Conservation (phyloP, 2,113 vertebrate genomes). For the Sander lucioperca region DNA sequence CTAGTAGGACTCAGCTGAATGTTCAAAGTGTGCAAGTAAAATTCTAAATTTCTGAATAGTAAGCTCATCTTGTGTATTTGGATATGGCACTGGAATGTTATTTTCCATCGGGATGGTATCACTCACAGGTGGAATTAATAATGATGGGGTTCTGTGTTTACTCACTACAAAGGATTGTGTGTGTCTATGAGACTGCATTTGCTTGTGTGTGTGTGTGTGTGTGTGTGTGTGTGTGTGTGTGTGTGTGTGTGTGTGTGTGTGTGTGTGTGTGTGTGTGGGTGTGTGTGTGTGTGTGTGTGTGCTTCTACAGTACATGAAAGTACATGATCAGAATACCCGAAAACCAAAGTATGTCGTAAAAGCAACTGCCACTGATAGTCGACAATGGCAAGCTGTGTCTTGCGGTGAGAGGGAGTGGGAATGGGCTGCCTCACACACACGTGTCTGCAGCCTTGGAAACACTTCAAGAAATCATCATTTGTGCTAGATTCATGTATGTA, state of each 20-base stretch:
- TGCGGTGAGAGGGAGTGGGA: constrained; percentile 40
- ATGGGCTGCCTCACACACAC: constrained; percentile 58
- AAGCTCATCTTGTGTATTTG: neutral
- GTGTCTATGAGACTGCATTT: neutral
- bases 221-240: constrained; percentile 47
- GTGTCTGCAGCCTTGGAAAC: constrained; percentile 73
- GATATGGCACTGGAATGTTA: neutral
- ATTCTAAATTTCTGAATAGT: neutral
- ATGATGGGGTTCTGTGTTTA: constrained; percentile 23
- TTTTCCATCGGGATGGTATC: constrained; percentile 11
- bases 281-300: constrained; percentile 12
- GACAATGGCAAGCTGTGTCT: constrained; percentile 73
- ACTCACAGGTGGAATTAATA: constrained; percentile 21
- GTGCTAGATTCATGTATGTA: constrained; percentile 39
- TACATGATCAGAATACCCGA: constrained; percentile 60
- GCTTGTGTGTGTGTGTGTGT: neutral
- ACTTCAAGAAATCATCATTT: constrained; percentile 45
- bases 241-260: constrained; percentile 37
- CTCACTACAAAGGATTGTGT: constrained; percentile 28
- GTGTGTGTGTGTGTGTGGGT: neutral
- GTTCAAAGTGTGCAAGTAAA: neutral
- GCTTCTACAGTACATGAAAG: constrained; percentile 49
- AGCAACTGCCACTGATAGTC: constrained; percentile 42
- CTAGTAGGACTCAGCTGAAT: neutral
- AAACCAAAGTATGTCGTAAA: constrained; percentile 53